phyloP scores from a whole-genome alignment of 1,140 invertebrate species.

The Anthonomus grandis region DNA sequence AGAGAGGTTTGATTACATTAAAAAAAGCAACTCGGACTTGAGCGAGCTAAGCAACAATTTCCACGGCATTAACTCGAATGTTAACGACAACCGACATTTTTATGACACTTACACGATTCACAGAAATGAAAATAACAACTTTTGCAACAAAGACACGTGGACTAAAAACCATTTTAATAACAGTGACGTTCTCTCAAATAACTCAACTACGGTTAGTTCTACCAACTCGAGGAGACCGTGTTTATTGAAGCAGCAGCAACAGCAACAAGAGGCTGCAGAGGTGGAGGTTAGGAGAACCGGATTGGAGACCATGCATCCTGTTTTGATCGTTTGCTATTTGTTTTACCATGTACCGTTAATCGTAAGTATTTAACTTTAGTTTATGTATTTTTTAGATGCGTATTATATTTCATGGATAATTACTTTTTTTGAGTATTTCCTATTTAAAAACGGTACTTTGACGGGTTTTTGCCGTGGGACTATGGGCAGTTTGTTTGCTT shows the following conservation, averaged over 20 bases:
- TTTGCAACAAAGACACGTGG: constrained; percentile 18
- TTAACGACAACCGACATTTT: constrained; percentile 33
- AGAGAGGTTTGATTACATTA: constrained; percentile 42
- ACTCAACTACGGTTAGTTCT: constrained; percentile 49
- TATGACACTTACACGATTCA: constrained; percentile 45
- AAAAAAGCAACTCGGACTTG: constrained; percentile 44
- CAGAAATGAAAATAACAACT: constrained; percentile 24
- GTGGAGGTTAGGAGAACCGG: constrained; percentile 45
- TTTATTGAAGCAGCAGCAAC: constrained; percentile 30
- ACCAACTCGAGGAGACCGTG: constrained; percentile 50
- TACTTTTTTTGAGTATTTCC: too few relatives aligned
- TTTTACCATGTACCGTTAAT: constrained; percentile 57
- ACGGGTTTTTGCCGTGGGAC: too few relatives aligned
- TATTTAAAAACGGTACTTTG: too few relatives aligned
- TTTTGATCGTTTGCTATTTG: constrained; percentile 53
- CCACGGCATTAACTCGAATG: constrained; percentile 33
- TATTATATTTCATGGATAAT: too few relatives aligned
- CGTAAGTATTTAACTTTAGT: too few relatives aligned
- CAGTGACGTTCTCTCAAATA: constrained; percentile 23
- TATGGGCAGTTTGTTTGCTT: too few relatives aligned
- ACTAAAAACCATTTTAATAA: constrained; percentile 11
- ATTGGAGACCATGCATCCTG: constrained; percentile 51
- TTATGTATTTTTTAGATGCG: too few relatives aligned
- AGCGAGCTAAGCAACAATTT: constrained; percentile 36
- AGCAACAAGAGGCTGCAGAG: constrained; percentile 24